Base-by-base conservation (phyloP, 2,888 invertebrate species). In the Octonoba sinensis region DNA sequence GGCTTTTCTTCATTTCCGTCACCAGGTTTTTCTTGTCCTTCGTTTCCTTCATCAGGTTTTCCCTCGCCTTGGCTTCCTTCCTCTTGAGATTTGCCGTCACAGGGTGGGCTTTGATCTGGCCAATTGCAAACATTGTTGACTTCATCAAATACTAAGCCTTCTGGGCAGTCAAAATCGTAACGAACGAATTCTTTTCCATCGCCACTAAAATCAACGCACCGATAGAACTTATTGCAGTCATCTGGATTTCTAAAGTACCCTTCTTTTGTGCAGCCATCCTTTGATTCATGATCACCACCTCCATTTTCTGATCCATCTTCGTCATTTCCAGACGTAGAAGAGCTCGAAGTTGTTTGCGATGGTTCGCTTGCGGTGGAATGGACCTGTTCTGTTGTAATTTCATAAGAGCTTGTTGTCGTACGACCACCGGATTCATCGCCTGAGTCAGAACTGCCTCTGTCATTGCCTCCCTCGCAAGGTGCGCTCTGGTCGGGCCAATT, bases 181-280 rank as follows among this genome's bases (percentile, higher is more conserved):
- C 94, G 93, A 20, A 93, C 93, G 87, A 92, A 94, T 86, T 93
- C 93, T 36, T 93, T 92, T 0, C 92, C 90, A 67, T 91, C 92
- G 87, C 94, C 94, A 86, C 94, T 92, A 87, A 93, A 94, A 88
- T 94, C 93, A 13, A 94, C 94, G 87, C 94, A 94, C 81, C 94
- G 92, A 87, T 94, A 94, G 89, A 94, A 94, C 67, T 93, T 90
- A 22, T 74, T 83, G 36, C 85, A 85, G 20, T 85, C 82, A 1
- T 75, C 65, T 16, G 84, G 84, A 72, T 85, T 79, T 57, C 85
- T 57, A 54, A 77, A 85, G 49, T 73, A 85, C 0, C 85, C 85
- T 49, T 62, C 70, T 70, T 79, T 64, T 22, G 62, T 74, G n/a
- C 85, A 85, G 13, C 66, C 66, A n/a, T 36, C 36, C 3, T 46